Percentiles rank a stretch among this genome's conserved stretches.
These are phyloP conservation scores for Saimiri boliviensis DNA, from an alignment of 2,113 vertebrate species.

Conservation along the genomic window DNA sequence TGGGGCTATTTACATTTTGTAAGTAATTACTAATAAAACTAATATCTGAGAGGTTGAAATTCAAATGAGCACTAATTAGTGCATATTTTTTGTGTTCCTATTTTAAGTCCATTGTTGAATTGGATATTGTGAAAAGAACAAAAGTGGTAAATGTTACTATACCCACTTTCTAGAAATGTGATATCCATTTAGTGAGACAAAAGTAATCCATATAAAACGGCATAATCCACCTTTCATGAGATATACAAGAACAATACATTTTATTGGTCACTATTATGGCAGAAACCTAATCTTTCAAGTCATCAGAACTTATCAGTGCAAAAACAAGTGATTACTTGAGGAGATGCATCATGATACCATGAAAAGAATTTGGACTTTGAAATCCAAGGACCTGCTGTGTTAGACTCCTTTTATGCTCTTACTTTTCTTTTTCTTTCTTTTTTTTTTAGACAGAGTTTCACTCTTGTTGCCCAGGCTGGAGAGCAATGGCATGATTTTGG, in stretches of 20 bases:
- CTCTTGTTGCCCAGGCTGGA: no score
- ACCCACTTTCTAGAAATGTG: not conserved
- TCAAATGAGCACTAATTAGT: not conserved
- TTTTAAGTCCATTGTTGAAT: not conserved
- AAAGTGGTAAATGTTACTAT: not conserved
- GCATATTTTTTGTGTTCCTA: not conserved
- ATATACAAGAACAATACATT: not conserved
- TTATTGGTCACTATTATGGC: not conserved
- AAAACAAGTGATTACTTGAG: not conserved
- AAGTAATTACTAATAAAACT: not conserved
- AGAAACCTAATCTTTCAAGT: constrained; percentile 3
- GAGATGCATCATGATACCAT: not conserved
- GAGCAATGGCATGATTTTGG: no score
- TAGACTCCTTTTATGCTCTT: not conserved
- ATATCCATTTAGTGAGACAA: not conserved
- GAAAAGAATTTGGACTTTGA: not conserved
- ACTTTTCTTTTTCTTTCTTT: not conserved
- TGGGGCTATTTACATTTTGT: not conserved
- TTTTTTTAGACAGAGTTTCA: no score
- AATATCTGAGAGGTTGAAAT: not conserved
- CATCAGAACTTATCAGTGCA: not conserved
- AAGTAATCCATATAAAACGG: not conserved
- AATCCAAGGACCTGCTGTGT: not conserved
- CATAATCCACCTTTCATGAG: not conserved
- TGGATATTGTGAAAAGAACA: not conserved